Percentiles rank a stretch among this genome's conserved stretches.
These are phyloP conservation scores for Canis aureus DNA, from an alignment of 2,113 vertebrate genomes.

Conservation along the genomic window DNA sequence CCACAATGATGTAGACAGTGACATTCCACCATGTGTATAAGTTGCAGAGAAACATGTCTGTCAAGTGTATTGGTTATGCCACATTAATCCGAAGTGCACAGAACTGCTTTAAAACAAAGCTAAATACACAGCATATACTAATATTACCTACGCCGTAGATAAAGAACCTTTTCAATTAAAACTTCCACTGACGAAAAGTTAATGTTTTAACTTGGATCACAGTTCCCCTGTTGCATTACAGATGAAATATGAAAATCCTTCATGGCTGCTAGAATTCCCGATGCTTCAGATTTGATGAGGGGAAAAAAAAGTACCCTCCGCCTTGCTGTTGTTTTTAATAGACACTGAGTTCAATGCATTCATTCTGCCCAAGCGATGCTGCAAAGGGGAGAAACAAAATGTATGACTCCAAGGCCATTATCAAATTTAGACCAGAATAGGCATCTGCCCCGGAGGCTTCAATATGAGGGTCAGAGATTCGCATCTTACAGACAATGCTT, in stretches of 20 bases:
- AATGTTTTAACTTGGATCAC: constrained; percentile 54
- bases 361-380: not conserved
- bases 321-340: constrained; percentile 44
- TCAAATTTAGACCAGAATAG: not conserved
- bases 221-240: not conserved
- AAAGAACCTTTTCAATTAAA: constrained; percentile 60
- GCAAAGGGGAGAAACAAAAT: not conserved
- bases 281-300: constrained; percentile 45
- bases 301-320: not conserved
- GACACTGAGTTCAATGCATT: not conserved
- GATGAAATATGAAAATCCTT: constrained; percentile 47
- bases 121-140: not conserved
- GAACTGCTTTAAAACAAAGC: not conserved
- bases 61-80: not conserved
- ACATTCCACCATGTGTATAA: not conserved
- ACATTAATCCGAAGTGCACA: not conserved
- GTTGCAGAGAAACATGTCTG: not conserved
- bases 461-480: not conserved
- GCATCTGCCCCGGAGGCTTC: not conserved
- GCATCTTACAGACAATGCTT: not conserved
- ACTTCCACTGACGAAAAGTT: constrained; percentile 43
- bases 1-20: not conserved
- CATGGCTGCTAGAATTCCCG: constrained; percentile 44
- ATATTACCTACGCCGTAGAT: constrained; percentile 40
- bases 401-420: not conserved